These are phyloP conservation scores for Amaurobius ferox DNA, from an alignment of 2,888 invertebrate species.

Conservation along the genomic window DNA sequence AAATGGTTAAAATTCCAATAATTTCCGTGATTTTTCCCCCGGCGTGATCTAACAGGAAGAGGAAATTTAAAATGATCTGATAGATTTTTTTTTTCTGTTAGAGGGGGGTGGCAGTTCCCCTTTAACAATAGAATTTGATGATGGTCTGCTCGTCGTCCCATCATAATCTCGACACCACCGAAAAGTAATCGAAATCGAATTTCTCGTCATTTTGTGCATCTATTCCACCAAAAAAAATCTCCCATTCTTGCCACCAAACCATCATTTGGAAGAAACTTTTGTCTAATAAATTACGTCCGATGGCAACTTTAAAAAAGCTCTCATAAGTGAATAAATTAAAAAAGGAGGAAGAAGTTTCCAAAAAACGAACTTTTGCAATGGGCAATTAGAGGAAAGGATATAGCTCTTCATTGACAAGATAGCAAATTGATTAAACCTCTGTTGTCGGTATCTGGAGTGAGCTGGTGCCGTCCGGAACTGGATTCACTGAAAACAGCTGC, in stretches of 20 bases:
- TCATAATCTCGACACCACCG: conserved; percentile 2
- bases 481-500: conserved; percentile 33
- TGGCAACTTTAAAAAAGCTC: conserved; percentile 14
- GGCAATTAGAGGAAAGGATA: conserved; percentile 59
- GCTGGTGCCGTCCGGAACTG: background rate
- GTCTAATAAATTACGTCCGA: conserved; percentile 26
- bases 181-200: conserved; percentile 27
- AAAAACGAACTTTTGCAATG: conserved; percentile 38
- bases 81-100: background rate
- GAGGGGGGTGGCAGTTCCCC: background rate
- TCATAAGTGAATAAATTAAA: conserved; percentile 15
- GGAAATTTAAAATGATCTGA: conserved; percentile 16
- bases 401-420: conserved; percentile 61
- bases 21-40: conserved; percentile 3
- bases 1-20: conserved; percentile 14
- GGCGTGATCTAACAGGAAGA: background rate
- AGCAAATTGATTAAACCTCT: conserved; percentile 65
- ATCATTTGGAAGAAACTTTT: conserved; percentile 28
- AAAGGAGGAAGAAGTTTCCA: conserved; percentile 19
- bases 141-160: background rate
- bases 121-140: conserved; percentile 6
- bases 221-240: conserved; percentile 13
- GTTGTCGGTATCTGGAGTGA: conserved; percentile 21
- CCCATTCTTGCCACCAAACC: conserved; percentile 1
- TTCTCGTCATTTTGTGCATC: conserved; percentile 2